Evolutionary conservation across 2,888 invertebrate species (phyloP), one percentile per base, ranked within the genome.

Genomic region (Ochropacha duplaris): DNA sequence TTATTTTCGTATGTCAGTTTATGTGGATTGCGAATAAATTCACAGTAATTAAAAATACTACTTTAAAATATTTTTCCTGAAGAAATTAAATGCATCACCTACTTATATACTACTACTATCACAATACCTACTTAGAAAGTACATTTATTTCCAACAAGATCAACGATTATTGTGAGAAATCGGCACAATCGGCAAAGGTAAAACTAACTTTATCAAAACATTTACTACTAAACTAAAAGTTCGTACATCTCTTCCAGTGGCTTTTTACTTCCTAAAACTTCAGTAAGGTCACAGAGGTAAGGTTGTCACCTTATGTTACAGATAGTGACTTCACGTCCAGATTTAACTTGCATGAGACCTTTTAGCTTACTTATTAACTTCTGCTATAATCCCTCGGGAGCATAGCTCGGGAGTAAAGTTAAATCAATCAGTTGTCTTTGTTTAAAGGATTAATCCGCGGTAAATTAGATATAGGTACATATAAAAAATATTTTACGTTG

Each of bases 341-440:
- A 71, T 72, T 73, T 61, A 60, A 69, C 28, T 28, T 28, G 9
- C 28, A 2, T 28, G 28, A 28, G 28, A 31, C 61, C 62, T 68
- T 65, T 65, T 57, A 51, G 57, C 54, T 54, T 52, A 57, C 39
- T 58, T 67, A 55, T 72, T 50, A 55, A 24, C 24, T 24, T 24
- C 24, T 2, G 5, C 24, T 24, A 4, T 24, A 24, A 24, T 24
- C 24, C 5, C 5, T 24, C 2, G 5, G 24, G 24, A 24, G 24
- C 5, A 2, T 4, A 24, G 24, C n/a, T n/a, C n/a, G n/a, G n/a
- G n/a, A n/a, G n/a, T n/a, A 24, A 24, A 12, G 24, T 11, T 14
- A 50, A 1, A 50, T 50, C 1, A 24, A 50, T 50, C 50, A 14
- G 24, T 50, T n/a, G 16, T n/a, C 12, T 50, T 50, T 24, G 1